Evolutionary conservation across 1,140 invertebrate genomes (phyloP), one percentile per base, ranked within the genome.

Genomic region (Helicoverpa armigera): DNA sequence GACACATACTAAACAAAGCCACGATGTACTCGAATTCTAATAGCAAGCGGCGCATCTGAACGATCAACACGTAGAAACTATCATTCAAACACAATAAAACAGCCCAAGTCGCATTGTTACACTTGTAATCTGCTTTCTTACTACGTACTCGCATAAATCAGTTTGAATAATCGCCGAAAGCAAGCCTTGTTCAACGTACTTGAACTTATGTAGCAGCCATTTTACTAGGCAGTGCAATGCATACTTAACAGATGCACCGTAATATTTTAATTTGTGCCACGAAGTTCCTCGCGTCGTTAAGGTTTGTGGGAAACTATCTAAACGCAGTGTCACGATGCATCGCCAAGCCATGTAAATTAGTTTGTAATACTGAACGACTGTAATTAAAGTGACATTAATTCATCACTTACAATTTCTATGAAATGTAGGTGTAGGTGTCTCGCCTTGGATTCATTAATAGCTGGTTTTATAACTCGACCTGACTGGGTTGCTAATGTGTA

Each of bases 111-210:
- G 14, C 11, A 58, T 77, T 69, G 53, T 70, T 65, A 69, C 54
- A 54, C 29, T 83, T 82, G 72, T 83, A 85, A 82, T 86, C 83
- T 85, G 83, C 84, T 87, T 86, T 86, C 85, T 73, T 79, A 56
- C 69, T 86, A 81, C 82, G 82, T 84, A 87, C 83, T 83, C 74
- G 81, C 80, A 69, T 83, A 91, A 90, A 92, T 92, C 89, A 89
- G 82, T 81, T 85, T 91, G 89, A 92, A 86, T 91, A 87, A 90
- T 90, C 85, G 87, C 84, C 85, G 85, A 87, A 88, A 87, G 86
- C 78, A 79, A 84, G 76, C 81, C 79, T 85, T 82, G 86, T 89
- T 86, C 12, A 74, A 14, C 48, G 54, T 14, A 70, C 76, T 83
- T 82, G 81, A 65, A 81, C 83, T 82, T 63, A 63, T 13, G 18